Evolutionary conservation across 2,113 vertebrate species (phyloP).

Genomic region (Tachysurus vachellii): DNA sequence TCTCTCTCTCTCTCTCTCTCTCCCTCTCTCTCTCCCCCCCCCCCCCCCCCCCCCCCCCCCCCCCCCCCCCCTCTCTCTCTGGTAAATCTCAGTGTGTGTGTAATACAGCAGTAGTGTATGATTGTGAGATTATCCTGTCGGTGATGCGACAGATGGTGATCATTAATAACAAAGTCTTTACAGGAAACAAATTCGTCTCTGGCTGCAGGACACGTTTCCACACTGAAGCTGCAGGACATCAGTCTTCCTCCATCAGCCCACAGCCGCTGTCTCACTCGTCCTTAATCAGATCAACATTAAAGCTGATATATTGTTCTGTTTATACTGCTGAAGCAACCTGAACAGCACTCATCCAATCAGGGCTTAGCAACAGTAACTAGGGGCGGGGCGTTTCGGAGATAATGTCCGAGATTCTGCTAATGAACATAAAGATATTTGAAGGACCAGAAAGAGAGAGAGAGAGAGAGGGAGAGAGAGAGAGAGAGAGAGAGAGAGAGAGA

Average conservation of each 20-base stretch:
- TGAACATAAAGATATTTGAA: not conserved
- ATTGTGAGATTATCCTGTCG: conserved; percentile 29
- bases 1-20: not conserved
- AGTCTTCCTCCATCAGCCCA: conserved; percentile 19
- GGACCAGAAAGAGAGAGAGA: not conserved
- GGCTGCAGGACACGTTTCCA: conserved; percentile 55
- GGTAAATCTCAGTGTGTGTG: not conserved
- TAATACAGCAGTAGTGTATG: not conserved
- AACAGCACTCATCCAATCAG: not conserved
- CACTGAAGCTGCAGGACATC: not conserved
- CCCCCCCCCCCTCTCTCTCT: not conserved
- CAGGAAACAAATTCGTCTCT: conserved; percentile 69
- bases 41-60: no score
- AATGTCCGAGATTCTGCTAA: not conserved
- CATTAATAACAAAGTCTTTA: conserved; percentile 68
- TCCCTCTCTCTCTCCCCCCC: not conserved
- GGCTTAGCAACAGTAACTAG: not conserved
- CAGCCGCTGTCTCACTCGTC: not conserved
- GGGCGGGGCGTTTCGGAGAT: not conserved
- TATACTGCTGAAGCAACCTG: not conserved
- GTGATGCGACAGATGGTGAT: conserved; percentile 64
- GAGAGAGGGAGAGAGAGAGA: not conserved
- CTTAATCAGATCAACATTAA: not conserved
- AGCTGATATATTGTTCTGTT: not conserved
- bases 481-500: not conserved